These are phyloP conservation scores for Tyria jacobaeae DNA, from an alignment of 2,888 invertebrate species.

Conservation along the genomic window DNA sequence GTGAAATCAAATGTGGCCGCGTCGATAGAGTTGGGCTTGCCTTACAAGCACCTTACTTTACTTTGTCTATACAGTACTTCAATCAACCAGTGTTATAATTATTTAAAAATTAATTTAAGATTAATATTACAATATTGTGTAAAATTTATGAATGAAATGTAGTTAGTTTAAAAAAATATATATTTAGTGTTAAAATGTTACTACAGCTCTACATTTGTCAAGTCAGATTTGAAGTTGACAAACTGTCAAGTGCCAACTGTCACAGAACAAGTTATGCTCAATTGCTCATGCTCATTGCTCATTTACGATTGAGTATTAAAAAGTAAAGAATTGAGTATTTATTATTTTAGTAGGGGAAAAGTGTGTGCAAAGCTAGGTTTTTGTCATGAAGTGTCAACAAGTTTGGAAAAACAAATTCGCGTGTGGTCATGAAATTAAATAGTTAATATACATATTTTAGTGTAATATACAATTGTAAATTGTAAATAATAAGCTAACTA, in stretches of 20 bases:
- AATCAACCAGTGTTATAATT: background rate
- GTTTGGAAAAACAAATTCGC: background rate
- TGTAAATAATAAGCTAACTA: slow-evolving; percentile 18
- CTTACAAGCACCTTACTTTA: background rate
- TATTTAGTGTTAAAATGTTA: too few relatives aligned
- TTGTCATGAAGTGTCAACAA: background rate
- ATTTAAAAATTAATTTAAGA: background rate
- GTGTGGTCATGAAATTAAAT: background rate
- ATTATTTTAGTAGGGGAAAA: background rate
- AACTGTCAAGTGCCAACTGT: background rate
- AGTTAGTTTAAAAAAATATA: background rate
- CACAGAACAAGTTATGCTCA: background rate
- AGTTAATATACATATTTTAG: background rate
- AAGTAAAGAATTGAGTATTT: too few relatives aligned
- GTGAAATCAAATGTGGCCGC: slow-evolving; percentile 38
- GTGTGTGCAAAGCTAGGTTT: too few relatives aligned
- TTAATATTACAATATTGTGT: background rate
- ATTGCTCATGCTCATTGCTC: too few relatives aligned
- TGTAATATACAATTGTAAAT: background rate
- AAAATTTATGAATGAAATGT: background rate
- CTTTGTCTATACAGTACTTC: too few relatives aligned
- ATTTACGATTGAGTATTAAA: too few relatives aligned
- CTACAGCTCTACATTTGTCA: background rate
- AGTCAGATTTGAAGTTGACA: background rate
- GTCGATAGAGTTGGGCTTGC: slow-evolving; percentile 34